These are phyloP conservation scores for Macropus fuliginosus DNA, from an alignment of 2,797 vertebrate genomes.

Conservation along the genomic window DNA sequence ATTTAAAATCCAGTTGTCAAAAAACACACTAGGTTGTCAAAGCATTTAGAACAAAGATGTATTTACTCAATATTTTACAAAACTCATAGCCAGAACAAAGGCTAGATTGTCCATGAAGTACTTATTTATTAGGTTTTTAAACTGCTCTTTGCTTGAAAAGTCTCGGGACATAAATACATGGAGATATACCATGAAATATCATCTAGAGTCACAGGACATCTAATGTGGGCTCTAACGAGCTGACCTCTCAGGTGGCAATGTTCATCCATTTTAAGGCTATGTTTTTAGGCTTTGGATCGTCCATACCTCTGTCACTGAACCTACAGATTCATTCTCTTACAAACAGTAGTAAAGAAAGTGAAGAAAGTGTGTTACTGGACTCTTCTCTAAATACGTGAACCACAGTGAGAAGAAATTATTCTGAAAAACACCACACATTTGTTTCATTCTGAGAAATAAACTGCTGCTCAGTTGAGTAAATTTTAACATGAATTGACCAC, in stretches of 20 bases:
- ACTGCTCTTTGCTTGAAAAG: background rate
- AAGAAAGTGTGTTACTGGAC: background rate
- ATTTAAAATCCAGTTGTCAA: background rate
- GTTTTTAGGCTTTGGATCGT: background rate
- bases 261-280: background rate
- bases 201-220: background rate
- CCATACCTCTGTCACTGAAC: background rate
- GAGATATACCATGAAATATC: background rate
- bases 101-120: background rate
- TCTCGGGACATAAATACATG: background rate
- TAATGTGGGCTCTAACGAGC: background rate
- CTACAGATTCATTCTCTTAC: background rate
- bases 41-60: background rate
- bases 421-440: background rate
- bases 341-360: background rate
- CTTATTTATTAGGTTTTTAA: constrained; percentile 14
- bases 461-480: background rate
- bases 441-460: background rate
- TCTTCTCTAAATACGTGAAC: background rate
- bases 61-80: background rate
- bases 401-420: background rate
- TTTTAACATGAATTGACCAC: background rate
- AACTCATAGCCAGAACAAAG: background rate
- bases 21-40: background rate
- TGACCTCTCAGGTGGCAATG: background rate